These are phyloP conservation scores for Habropoda laboriosa DNA, from an alignment of 1,140 invertebrate species.

Conservation along the genomic window DNA sequence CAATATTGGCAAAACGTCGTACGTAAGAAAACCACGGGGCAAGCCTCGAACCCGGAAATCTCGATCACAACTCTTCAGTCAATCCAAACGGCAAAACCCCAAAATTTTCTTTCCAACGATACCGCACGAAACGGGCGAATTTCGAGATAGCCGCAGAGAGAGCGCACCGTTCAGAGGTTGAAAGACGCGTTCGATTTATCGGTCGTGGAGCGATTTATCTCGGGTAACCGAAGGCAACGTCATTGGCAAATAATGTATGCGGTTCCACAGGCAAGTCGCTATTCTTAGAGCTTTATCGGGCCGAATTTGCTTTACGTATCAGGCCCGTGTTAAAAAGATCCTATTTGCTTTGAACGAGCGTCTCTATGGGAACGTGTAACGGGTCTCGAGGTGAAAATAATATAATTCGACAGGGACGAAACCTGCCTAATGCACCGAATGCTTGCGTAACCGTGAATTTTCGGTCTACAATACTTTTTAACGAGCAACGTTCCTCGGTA, in stretches of 20 bases:
- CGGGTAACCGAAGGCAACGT: not conserved
- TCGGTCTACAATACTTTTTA: not conserved
- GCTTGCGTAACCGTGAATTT: not conserved
- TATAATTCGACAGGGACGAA: not conserved
- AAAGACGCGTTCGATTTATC: slow-evolving; percentile 4
- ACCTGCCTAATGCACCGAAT: no score
- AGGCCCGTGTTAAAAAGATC: slow-evolving; percentile 22
- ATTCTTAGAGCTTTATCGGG: slow-evolving; percentile 57
- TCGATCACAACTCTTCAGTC: no score
- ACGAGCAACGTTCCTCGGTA: not conserved
- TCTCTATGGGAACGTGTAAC: not conserved
- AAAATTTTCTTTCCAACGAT: no score
- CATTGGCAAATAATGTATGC: slow-evolving; percentile 22
- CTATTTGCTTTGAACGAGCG: slow-evolving; percentile 3
- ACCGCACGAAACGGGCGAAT: not conserved
- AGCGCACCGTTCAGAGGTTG: not conserved
- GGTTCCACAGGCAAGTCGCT: slow-evolving; percentile 28
- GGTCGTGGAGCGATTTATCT: slow-evolving; percentile 27
- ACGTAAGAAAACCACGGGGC: no score
- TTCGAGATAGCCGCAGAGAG: not conserved
- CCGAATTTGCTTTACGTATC: slow-evolving; percentile 55
- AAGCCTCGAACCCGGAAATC: no score
- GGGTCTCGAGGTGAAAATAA: not conserved
- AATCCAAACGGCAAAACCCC: no score
- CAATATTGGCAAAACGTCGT: no score